Conservation (phyloP, 92 coral and sea anemone genomes). For the Parazoanthus darwini region DNA sequence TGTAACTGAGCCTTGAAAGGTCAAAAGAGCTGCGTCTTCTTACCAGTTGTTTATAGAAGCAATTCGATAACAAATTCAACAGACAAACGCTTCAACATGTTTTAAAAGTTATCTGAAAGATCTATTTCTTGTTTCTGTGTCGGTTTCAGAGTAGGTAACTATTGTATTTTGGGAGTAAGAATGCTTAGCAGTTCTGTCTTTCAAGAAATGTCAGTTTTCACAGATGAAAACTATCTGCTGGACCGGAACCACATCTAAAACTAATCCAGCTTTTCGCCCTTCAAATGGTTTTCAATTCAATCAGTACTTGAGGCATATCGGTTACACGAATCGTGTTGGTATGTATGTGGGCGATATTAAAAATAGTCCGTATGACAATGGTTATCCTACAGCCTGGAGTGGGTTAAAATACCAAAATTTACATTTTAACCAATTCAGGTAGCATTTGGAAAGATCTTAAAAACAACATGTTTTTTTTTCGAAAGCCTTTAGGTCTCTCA, state of each 20-base stretch:
- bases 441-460: too few relatives aligned
- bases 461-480: too few relatives aligned
- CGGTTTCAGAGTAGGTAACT: not conserved
- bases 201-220: not conserved
- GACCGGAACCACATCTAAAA: not conserved
- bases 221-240: not conserved
- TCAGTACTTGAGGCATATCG: not conserved
- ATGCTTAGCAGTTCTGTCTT: not conserved
- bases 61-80: not conserved
- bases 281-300: not conserved
- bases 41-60: not conserved
- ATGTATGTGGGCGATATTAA: not conserved
- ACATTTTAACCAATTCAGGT: not conserved
- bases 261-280: not conserved
- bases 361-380: not conserved
- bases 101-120: not conserved
- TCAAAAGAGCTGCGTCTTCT: not conserved
- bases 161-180: not conserved
- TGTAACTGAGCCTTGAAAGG: not conserved
- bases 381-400: not conserved
- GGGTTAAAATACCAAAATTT: not conserved
- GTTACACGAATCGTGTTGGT: conserved; percentile 16
- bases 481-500: too few relatives aligned
- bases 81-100: conserved; percentile 5
- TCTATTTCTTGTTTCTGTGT: not conserved